phyloP scores from a whole-genome alignment of 2,113 vertebrate species.

The Chaetura pelagica region DNA sequence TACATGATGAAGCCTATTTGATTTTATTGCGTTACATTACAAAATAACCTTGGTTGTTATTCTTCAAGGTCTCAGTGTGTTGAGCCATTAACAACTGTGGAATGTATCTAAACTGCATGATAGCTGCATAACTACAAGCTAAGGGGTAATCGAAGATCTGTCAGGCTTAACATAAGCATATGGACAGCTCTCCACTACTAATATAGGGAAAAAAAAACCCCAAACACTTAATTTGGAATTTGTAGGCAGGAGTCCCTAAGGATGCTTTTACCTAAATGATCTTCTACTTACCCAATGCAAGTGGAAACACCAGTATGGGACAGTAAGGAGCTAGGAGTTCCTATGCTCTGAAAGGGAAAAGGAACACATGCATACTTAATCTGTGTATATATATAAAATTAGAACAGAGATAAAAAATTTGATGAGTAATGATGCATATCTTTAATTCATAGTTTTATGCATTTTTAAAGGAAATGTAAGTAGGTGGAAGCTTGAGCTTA shows the following conservation, averaged over 20 bases:
- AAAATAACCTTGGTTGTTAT: slow-evolving; percentile 76
- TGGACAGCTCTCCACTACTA: slow-evolving; percentile 50
- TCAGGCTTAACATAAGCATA: slow-evolving; percentile 75
- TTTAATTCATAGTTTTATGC: slow-evolving; percentile 62
- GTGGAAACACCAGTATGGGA: background rate
- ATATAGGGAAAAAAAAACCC: background rate
- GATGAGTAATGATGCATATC: slow-evolving; percentile 43
- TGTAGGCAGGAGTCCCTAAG: slow-evolving; percentile 40
- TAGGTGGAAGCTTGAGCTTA: background rate
- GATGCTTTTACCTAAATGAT: slow-evolving; percentile 55
- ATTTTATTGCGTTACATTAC: slow-evolving; percentile 42
- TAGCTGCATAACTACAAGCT: slow-evolving; percentile 61
- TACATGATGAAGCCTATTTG: slow-evolving; percentile 27
- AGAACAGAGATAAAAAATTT: slow-evolving; percentile 49
- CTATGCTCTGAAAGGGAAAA: slow-evolving; percentile 25
- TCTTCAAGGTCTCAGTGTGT: slow-evolving; percentile 69
- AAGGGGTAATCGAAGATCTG: slow-evolving; percentile 70
- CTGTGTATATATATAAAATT: slow-evolving; percentile 28
- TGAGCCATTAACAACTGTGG: slow-evolving; percentile 63
- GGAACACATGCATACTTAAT: slow-evolving; percentile 57
- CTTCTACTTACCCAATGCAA: slow-evolving; percentile 41
- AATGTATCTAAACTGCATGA: slow-evolving; percentile 53
- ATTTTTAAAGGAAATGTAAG: slow-evolving; percentile 48
- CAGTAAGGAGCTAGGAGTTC: background rate
- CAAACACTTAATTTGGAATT: slow-evolving; percentile 51